phyloP scores from a whole-genome alignment of 2,113 vertebrate species.

The Salvator merianae region DNA sequence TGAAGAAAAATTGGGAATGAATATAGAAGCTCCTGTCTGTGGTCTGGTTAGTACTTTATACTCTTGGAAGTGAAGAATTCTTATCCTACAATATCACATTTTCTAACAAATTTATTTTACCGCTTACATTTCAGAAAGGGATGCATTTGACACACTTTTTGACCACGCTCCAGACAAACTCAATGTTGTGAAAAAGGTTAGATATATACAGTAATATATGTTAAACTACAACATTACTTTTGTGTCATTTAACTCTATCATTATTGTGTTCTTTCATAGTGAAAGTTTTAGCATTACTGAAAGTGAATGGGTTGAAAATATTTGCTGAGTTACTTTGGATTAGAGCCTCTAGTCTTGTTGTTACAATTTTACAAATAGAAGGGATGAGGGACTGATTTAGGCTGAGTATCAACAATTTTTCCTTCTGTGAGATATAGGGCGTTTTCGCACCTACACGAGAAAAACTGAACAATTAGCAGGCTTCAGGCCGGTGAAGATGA shows the following conservation, averaged over 20 bases:
- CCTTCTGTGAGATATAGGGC: no score
- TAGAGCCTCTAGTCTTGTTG: no score
- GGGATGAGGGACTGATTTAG: no score
- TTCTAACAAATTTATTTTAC: conserved; percentile 31
- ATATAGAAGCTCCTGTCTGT: not conserved
- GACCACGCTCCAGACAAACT: conserved; percentile 98
- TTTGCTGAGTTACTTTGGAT: no score
- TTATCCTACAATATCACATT: not conserved
- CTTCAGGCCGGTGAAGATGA: no score
- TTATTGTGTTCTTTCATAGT: not conserved
- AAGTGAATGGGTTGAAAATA: no score
- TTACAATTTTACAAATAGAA: no score
- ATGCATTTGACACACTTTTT: conserved; percentile 96
- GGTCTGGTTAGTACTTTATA: not conserved
- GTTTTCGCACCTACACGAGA: no score
- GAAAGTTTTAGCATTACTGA: not conserved
- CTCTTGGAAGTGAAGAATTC: not conserved
- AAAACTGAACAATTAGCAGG: no score
- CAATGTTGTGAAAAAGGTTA: conserved; percentile 97
- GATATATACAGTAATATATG: conserved; percentile 16
- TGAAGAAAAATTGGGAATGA: not conserved
- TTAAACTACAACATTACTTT: conserved; percentile 14
- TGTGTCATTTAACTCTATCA: no score
- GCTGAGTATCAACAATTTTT: no score
- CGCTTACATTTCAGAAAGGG: conserved; percentile 84